Conservation (phyloP, 2,113 vertebrate species). For the Asarcornis scutulata region DNA sequence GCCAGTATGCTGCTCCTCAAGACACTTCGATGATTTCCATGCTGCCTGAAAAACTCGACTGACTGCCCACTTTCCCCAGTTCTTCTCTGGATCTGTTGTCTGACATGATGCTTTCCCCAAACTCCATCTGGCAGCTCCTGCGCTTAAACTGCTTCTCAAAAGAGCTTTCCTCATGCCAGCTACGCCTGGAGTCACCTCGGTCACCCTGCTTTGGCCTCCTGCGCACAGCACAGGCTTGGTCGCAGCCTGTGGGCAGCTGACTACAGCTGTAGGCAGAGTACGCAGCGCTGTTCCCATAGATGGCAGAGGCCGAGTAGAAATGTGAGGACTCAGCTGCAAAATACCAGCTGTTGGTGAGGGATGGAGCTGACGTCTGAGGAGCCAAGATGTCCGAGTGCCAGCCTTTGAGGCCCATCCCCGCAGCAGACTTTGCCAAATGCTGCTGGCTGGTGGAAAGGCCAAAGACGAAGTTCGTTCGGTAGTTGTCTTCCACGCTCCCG, state of each 20-base stretch:
- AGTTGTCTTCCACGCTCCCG: constrained; percentile 88
- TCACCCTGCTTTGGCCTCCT: constrained; percentile 81
- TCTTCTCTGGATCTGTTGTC: constrained; percentile 88
- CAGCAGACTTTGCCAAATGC: constrained; percentile 79
- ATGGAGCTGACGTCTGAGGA: constrained; percentile 77
- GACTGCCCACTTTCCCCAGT: constrained; percentile 85
- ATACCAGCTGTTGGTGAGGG: constrained; percentile 87
- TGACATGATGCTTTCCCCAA: constrained; percentile 84
- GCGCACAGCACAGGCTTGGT: constrained; percentile 81
- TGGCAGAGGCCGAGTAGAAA: constrained; percentile 87
- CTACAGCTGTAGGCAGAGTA: constrained; percentile 82
- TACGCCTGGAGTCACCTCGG: constrained; percentile 86
- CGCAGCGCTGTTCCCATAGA: constrained; percentile 74
- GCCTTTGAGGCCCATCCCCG: constrained; percentile 84
- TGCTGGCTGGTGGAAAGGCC: constrained; percentile 91
- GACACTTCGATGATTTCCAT: constrained; percentile 97
- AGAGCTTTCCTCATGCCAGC: constrained; percentile 96
- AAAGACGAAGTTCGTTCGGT: constrained; percentile 80
- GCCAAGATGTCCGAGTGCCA: constrained; percentile 95
- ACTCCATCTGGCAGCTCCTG: constrained; percentile 96
- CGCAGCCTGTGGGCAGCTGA: constrained; percentile 80
- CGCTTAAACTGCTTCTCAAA: constrained; percentile 97
- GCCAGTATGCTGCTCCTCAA: constrained; percentile 68
- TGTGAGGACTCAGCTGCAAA: constrained; percentile 84
- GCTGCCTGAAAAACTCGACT: constrained; percentile 93